Percentiles rank a stretch among this genome's conserved stretches.
These are phyloP conservation scores for Thyatira batis DNA, from an alignment of 2,888 invertebrate species.

Conservation along the genomic window DNA sequence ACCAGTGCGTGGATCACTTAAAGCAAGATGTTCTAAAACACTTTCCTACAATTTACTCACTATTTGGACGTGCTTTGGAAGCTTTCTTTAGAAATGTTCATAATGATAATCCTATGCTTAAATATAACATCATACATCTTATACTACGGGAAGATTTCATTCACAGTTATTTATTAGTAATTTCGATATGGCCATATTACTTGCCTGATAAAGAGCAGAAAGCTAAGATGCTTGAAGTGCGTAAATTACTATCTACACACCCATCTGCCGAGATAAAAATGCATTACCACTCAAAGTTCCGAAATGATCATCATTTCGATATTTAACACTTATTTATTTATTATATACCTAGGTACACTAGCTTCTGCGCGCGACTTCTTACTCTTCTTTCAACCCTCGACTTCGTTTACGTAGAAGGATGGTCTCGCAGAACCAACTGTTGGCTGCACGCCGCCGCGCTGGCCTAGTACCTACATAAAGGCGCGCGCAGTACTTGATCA, in stretches of 20 bases:
- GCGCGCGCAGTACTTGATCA: too few relatives aligned
- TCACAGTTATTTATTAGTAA: slow-evolving; percentile 45
- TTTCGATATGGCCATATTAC: slow-evolving; percentile 29
- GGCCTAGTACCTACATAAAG: too few relatives aligned
- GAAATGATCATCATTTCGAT: slow-evolving; percentile 6
- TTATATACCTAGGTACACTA: too few relatives aligned
- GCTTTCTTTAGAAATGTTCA: slow-evolving; percentile 16
- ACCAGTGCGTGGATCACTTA: slow-evolving; percentile 43
- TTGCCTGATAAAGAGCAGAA: slow-evolving; percentile 10
- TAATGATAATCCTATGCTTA: slow-evolving; percentile 25
- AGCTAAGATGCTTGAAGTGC: slow-evolving; percentile 20
- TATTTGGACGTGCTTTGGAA: slow-evolving; percentile 43
- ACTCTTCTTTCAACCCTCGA: too few relatives aligned
- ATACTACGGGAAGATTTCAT: slow-evolving; percentile 46
- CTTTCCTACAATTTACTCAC: slow-evolving; percentile 52
- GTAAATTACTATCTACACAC: slow-evolving; percentile 30
- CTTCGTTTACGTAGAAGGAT: too few relatives aligned
- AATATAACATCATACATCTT: slow-evolving; percentile 8
- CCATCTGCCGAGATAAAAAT: slow-evolving; percentile 54
- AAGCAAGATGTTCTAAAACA: slow-evolving; percentile 46
- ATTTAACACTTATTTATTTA: too few relatives aligned
- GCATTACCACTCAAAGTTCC: slow-evolving; percentile 33
- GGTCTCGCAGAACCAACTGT: too few relatives aligned
- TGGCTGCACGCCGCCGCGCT: too few relatives aligned
- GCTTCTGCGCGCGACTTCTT: too few relatives aligned